A percentile compares a stretch with the other conserved stretches of the same genome.
Conservation (phyloP, 2,888 invertebrate genomes). For the Platerodrilus igneus region DNA sequence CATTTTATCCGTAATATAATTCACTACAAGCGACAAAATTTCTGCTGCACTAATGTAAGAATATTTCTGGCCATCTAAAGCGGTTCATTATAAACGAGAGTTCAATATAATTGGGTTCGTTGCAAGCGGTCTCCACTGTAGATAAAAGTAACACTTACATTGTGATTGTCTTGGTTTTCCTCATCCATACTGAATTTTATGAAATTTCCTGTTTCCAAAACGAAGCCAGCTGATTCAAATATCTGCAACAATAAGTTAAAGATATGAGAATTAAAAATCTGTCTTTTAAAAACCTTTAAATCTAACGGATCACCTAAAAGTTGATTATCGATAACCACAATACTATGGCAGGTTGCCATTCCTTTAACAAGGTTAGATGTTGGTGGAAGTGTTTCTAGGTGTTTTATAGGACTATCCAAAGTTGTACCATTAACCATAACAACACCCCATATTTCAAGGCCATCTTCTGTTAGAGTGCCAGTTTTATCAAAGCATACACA, state of each 20-base stretch:
- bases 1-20: no score
- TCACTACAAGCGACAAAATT: no score
- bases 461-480: constrained; percentile 94
- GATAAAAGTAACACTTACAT: no score
- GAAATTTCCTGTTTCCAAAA: constrained; percentile 78
- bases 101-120: no score
- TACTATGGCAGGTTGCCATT: constrained; percentile 90
- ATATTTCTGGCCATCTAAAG: no score
- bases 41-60: no score
- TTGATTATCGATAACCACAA: constrained; percentile 80
- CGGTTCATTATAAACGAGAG: no score
- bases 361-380: constrained; percentile 51
- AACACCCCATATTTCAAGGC: constrained; percentile 92
- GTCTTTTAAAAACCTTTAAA: constrained; percentile 74
- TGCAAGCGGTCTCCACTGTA: no score
- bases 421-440: constrained; percentile 53
- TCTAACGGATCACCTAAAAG: constrained; percentile 92
- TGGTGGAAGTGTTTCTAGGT: constrained; percentile 27
- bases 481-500: constrained; percentile 94
- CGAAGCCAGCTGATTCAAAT: constrained; percentile 92
- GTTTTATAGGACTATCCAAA: constrained; percentile 34
- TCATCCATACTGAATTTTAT: no score
- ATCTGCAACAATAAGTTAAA: constrained; percentile 57
- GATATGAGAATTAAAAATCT: no score
- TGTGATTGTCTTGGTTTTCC: no score